Conservation (phyloP, 2,888 invertebrate species). For the Eupeodes latifasciatus region DNA sequence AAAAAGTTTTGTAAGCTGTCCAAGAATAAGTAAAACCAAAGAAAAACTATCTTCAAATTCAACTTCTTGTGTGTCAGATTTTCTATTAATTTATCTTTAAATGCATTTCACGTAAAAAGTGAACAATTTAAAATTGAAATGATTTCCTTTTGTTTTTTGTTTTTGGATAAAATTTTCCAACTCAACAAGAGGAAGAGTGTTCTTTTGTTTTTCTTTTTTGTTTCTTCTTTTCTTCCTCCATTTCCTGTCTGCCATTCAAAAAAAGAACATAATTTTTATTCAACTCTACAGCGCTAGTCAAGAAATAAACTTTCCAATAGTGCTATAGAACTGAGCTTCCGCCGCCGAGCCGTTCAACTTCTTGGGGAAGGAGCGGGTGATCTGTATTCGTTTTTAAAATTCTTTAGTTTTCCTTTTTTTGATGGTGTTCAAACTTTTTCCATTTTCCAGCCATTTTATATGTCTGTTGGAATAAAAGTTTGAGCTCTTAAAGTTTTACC, state of each 20-base stretch:
- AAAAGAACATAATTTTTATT: constrained; percentile 18
- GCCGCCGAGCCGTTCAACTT: constrained; percentile 9
- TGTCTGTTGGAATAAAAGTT: constrained; percentile 22
- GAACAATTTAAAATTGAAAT: constrained; percentile 25
- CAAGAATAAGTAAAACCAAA: neutral
- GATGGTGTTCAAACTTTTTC: constrained; percentile 21
- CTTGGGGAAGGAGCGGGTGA: neutral
- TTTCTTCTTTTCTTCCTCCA: neutral
- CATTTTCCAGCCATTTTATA: constrained; percentile 22
- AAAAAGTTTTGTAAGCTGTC: neutral
- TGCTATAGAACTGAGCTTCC: neutral
- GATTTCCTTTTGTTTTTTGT: neutral
- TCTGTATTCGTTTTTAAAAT: neutral
- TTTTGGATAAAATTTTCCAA: constrained; percentile 8
- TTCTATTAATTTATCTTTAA: neutral
- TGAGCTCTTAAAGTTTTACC: constrained; percentile 1
- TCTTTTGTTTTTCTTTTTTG: neutral
- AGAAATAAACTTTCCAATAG: constrained; percentile 38
- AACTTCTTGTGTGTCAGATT: neutral
- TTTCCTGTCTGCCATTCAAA: constrained; percentile 19
- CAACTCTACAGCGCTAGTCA: constrained; percentile 13
- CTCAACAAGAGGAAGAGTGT: neutral
- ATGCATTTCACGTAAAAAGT: constrained; percentile 2
- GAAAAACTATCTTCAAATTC: neutral
- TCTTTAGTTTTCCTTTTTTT: neutral